Conservation (phyloP, 2,888 invertebrate genomes). For the Resseliella maxima region DNA sequence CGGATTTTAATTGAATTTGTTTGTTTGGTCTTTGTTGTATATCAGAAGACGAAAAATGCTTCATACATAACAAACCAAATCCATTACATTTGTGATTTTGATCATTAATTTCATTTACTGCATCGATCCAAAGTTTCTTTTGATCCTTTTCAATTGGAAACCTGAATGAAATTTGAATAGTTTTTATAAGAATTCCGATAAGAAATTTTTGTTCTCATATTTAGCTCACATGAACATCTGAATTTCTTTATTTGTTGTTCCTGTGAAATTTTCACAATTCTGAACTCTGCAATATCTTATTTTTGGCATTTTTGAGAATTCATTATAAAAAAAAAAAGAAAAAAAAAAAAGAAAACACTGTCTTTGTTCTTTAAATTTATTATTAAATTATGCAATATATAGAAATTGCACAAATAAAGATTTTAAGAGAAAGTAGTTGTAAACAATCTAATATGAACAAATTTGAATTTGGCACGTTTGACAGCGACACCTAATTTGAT, state of each 20-base stretch:
- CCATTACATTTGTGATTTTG: not conserved
- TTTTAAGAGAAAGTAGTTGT: too few relatives aligned
- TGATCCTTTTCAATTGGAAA: not conserved
- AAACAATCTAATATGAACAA: too few relatives aligned
- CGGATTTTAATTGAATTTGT: not conserved
- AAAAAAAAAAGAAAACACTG: too few relatives aligned
- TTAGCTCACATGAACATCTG: not conserved
- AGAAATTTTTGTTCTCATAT: not conserved
- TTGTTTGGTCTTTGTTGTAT: not conserved
- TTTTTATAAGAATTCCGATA: not conserved
- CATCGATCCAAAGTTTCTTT: not conserved
- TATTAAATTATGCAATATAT: too few relatives aligned
- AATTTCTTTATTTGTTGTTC: not conserved
- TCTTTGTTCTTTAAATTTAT: too few relatives aligned
- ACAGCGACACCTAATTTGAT: too few relatives aligned
- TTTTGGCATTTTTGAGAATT: not conserved
- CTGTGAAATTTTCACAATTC: not conserved
- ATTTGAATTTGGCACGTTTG: too few relatives aligned
- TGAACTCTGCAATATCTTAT: not conserved
- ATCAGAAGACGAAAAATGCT: not conserved
- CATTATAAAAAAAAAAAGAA: too few relatives aligned
- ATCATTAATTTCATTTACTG: not conserved
- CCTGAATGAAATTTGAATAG: not conserved
- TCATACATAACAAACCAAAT: not conserved
- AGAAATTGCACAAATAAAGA: too few relatives aligned